Conservation (phyloP, 2,888 invertebrate genomes). For the Nomada flava region DNA sequence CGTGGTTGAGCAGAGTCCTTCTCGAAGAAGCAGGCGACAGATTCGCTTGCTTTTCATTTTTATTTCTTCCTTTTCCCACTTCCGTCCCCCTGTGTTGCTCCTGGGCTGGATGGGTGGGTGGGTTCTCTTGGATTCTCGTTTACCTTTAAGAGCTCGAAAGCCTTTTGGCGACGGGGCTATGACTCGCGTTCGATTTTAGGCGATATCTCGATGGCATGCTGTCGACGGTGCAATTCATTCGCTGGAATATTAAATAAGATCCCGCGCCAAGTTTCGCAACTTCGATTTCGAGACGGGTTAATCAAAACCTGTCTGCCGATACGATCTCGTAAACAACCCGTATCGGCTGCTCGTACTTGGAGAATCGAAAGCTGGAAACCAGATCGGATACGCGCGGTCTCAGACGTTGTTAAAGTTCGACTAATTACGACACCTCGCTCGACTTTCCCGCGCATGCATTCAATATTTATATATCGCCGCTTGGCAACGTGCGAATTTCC, state of each 20-base stretch:
- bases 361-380: slow-evolving; percentile 30
- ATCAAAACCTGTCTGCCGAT: slow-evolving; percentile 31
- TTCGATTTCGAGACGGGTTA: slow-evolving; percentile 28
- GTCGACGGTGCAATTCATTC: slow-evolving; percentile 23
- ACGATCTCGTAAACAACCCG: slow-evolving; percentile 30
- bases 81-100: neutral
- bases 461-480: slow-evolving; percentile 23
- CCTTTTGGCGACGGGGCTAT: neutral
- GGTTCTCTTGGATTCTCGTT: neutral
- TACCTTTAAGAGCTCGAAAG: neutral
- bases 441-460: slow-evolving; percentile 16
- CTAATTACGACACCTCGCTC: slow-evolving; percentile 41
- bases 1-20: slow-evolving; percentile 24
- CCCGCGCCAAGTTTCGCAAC: slow-evolving; percentile 16
- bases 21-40: slow-evolving; percentile 39
- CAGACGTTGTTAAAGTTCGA: slow-evolving; percentile 18
- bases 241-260: neutral
- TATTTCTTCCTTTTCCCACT: neutral
- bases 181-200: neutral
- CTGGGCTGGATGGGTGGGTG: neutral
- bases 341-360: neutral
- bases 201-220: neutral
- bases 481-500: slow-evolving; percentile 18
- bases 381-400: slow-evolving; percentile 33
- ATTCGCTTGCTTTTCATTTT: slow-evolving; percentile 9